Conservation (phyloP, 64 coral and sea anemone species). For the Pocillopora damicornis region DNA sequence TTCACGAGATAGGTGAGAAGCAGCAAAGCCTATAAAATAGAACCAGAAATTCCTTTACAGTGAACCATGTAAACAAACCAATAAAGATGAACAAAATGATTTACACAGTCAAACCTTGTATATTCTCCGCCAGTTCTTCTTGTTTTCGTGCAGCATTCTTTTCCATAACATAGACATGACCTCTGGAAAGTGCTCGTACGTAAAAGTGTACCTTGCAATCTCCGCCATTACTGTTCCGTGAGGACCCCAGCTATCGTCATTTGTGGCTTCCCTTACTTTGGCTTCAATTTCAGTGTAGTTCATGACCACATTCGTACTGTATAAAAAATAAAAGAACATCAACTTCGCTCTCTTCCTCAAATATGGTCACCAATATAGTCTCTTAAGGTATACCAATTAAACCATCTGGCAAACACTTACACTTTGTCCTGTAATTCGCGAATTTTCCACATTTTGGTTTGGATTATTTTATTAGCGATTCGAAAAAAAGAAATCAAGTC, state of each 20-base stretch:
- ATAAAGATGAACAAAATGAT: not conserved
- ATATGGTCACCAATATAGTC: slow-evolving; percentile 21
- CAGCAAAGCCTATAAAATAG: slow-evolving; percentile 66
- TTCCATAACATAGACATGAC: slow-evolving; percentile 99
- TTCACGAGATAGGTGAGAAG: slow-evolving; percentile 80
- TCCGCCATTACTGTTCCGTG: slow-evolving; percentile 95
- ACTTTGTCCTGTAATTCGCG: slow-evolving; percentile 97
- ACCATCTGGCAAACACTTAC: slow-evolving; percentile 65
- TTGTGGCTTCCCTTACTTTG: slow-evolving; percentile 98
- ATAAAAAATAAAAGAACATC: slow-evolving; percentile 20
- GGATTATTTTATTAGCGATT: not conserved
- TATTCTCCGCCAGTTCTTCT: slow-evolving; percentile 94
- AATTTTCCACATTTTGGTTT: slow-evolving; percentile 95
- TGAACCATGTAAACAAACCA: not conserved
- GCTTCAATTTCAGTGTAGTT: slow-evolving; percentile 98
- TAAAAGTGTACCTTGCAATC: slow-evolving; percentile 94
- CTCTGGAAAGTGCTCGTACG: slow-evolving; percentile 98
- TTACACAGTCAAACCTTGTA: slow-evolving; percentile 79
- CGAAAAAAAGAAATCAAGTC: not conserved
- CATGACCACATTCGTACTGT: slow-evolving; percentile 97
- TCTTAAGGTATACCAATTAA: not conserved
- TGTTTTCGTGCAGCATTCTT: slow-evolving; percentile 89
- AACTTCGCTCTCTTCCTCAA: slow-evolving; percentile 17
- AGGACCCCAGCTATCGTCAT: slow-evolving; percentile 97
- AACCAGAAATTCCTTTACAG: not conserved